These are phyloP conservation scores for Zootermopsis nevadensis DNA, from an alignment of 2,888 invertebrate genomes.

Conservation along the genomic window DNA sequence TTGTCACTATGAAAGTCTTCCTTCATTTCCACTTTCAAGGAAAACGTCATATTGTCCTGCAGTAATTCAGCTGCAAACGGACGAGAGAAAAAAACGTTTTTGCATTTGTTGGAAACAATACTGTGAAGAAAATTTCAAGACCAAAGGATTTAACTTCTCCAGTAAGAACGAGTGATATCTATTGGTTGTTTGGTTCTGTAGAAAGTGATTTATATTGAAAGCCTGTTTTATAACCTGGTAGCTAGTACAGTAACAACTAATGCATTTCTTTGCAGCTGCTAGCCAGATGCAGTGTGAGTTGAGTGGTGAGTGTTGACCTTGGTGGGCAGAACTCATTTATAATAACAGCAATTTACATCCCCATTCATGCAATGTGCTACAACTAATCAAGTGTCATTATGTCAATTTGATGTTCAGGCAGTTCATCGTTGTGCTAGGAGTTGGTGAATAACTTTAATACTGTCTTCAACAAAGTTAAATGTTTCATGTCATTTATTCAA, in stretches of 20 bases:
- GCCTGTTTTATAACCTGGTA: background rate
- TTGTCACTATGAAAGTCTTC: background rate
- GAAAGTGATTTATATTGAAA: background rate
- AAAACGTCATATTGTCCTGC: background rate
- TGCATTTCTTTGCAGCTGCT: background rate
- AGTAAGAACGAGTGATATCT: background rate
- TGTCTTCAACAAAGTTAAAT: background rate
- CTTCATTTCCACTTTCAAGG: background rate
- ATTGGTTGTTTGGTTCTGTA: background rate
- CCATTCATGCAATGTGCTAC: background rate
- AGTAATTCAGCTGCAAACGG: background rate
- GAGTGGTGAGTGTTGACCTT: conserved; percentile 21
- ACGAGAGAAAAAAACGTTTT: no score
- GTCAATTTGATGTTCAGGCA: conserved; percentile 28
- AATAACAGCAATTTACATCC: conserved; percentile 20
- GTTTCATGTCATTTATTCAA: no score
- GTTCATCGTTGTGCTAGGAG: conserved; percentile 3
- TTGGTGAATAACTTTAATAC: conserved; percentile 5
- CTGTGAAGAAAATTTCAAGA: background rate
- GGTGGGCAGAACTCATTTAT: conserved; percentile 2
- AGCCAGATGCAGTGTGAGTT: background rate
- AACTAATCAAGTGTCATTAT: conserved; percentile 37
- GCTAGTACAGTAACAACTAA: background rate
- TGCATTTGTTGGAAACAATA: background rate
- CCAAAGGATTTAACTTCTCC: background rate